phyloP scores from a whole-genome alignment of 2,797 vertebrate species.

The Melanotaenia parkinsoni region DNA sequence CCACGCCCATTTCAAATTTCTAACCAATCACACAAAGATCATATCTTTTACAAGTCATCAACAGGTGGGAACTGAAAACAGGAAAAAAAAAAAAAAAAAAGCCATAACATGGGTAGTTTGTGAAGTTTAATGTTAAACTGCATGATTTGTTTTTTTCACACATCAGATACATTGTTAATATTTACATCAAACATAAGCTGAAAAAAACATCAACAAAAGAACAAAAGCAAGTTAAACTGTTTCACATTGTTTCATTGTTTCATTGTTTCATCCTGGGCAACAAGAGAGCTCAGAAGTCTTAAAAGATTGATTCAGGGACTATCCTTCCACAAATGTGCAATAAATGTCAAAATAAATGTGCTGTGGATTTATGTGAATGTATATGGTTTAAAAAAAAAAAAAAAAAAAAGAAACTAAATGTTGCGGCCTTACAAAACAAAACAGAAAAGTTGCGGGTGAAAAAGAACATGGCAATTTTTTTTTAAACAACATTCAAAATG shows the following conservation, averaged over 20 bases:
- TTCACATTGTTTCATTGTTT: constrained; percentile 60
- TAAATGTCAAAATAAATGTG: constrained; percentile 64
- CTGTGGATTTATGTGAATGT: constrained; percentile 47
- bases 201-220: constrained; percentile 70
- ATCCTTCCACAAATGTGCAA: constrained; percentile 71
- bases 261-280: constrained; percentile 49
- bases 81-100: constrained; percentile 2
- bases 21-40: neutral
- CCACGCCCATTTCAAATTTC: no score
- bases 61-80: neutral
- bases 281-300: constrained; percentile 50
- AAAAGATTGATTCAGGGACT: constrained; percentile 49
- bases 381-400: constrained; percentile 62
- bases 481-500: constrained; percentile 63
- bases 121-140: constrained; percentile 86
- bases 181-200: constrained; percentile 78
- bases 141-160: constrained; percentile 73
- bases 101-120: constrained; percentile 62
- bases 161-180: constrained; percentile 80
- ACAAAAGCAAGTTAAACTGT: constrained; percentile 62
- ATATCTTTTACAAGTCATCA: neutral
- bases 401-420: constrained; percentile 64
- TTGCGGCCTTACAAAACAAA: constrained; percentile 70
- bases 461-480: constrained; percentile 60
- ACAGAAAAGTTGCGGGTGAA: constrained; percentile 47